Conservation (phyloP, 23 tunicate species). For the Styela plicata region DNA sequence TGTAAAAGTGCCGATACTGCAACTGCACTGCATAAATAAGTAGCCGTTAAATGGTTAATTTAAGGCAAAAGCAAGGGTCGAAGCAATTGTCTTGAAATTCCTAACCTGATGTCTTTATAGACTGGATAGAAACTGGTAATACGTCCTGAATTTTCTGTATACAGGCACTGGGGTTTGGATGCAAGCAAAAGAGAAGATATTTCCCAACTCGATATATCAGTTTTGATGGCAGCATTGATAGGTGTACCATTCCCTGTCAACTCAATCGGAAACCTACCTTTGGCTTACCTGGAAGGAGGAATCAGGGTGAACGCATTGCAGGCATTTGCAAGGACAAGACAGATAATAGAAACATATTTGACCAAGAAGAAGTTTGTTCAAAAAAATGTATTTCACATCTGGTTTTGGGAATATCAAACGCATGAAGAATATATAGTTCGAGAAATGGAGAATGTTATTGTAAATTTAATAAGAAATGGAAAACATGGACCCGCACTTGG, state of each 20-base stretch:
- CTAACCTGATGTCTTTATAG: not conserved
- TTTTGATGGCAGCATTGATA: constrained; percentile 36
- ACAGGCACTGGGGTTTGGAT: constrained; percentile 34
- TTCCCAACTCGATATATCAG: constrained; percentile 28
- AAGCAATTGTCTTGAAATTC: not conserved
- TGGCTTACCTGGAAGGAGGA: constrained; percentile 15
- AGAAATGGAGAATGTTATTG: not conserved
- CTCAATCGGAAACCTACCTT: constrained; percentile 36
- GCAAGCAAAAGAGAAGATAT: constrained; percentile 21
- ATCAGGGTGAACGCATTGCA: not conserved
- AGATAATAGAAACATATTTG: constrained; percentile 2
- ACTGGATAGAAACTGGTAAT: too few relatives aligned
- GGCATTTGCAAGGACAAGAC: constrained; percentile 23
- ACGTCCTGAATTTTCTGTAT: not conserved
- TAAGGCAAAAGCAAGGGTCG: too few relatives aligned
- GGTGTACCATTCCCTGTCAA: constrained; percentile 41
- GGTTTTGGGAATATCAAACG: constrained; percentile 10
- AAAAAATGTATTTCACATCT: not conserved
- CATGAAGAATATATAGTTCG: not conserved
- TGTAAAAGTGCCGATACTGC: too few relatives aligned
- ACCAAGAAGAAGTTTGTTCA: not conserved
- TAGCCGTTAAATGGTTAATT: too few relatives aligned
- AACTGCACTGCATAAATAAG: too few relatives aligned
- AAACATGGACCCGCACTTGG: constrained; percentile 8
- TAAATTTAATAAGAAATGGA: not conserved